A percentile compares a stretch with the other conserved stretches of the same genome.
These are phyloP conservation scores for Spondyliosoma cantharus DNA, from an alignment of 2,797 vertebrate genomes.

Conservation along the genomic window DNA sequence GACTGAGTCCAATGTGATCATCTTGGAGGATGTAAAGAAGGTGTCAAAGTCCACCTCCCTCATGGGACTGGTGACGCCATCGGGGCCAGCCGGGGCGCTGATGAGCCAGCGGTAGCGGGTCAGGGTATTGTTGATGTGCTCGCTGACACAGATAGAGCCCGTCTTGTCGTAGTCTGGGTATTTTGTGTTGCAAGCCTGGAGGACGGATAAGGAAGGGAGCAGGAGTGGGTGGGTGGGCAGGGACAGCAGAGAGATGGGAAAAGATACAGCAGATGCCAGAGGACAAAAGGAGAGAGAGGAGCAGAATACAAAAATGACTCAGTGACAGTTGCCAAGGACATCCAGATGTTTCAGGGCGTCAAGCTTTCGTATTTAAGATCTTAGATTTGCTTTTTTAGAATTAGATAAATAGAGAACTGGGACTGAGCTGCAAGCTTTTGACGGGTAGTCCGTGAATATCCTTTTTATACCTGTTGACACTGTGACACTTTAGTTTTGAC, in stretches of 20 bases:
- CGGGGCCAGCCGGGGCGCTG: conserved; percentile 89
- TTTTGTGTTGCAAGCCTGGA: conserved; percentile 92
- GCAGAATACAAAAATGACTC: conserved; percentile 45
- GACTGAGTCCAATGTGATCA: conserved; percentile 92
- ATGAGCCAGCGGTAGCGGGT: conserved; percentile 94
- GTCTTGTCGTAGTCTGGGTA: conserved; percentile 93
- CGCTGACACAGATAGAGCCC: conserved; percentile 91
- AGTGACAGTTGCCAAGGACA: conserved; percentile 41
- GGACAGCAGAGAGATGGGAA: conserved; percentile 47
- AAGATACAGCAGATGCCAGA: conserved; percentile 53
- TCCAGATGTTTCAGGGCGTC: conserved; percentile 56
- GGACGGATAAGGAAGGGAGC: conserved; percentile 33
- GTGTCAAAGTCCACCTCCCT: conserved; percentile 94
- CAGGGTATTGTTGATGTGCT: conserved; percentile 92
- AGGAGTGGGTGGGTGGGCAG: conserved; percentile 39
- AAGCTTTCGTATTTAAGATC: conserved; percentile 23
- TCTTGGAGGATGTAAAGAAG: conserved; percentile 97
- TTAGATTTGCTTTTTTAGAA: conserved; percentile 12
- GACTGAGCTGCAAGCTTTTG: conserved; percentile 13
- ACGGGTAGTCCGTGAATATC: conserved; percentile 37
- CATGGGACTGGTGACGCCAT: conserved; percentile 94
- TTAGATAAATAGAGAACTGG: conserved; percentile 6
- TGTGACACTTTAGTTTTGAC: conserved; percentile 50
- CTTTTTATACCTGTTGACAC: conserved; percentile 58
- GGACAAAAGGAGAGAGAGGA: conserved; percentile 48